Base-by-base conservation (phyloP, 1,140 invertebrate genomes). In the Drosophila carrolli region DNA sequence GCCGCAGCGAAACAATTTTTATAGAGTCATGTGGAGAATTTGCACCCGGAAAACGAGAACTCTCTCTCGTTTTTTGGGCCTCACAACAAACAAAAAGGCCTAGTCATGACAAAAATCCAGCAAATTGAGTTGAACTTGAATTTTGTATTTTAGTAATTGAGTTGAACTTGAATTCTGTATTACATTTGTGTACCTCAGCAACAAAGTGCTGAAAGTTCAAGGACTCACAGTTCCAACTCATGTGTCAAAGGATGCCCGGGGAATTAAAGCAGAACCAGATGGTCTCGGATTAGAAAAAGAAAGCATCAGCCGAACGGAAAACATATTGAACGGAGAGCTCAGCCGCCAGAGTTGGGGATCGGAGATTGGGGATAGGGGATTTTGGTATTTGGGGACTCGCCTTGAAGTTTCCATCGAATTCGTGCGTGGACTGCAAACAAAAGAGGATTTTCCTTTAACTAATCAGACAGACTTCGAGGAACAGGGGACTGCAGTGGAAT, bases 381-480 rank as follows among this genome's bases (percentile, higher is more conserved):
- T 38, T 19, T 37, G 44, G n/a, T 38, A 56, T 51, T 27, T 43
- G 48, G 56, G 43, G 38, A 35, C 54, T 53, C 47, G 47, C 35
- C 65, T 43, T 62, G 37, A 74, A 73, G 67, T 66, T 77, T 23
- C 50, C 59, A 51, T 71, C 58, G 68, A 70, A 35, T 68, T 51
- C 60, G 78, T 79, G 82, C 82, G 83, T 86, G 83, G 73, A 62
- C 75, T 79, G 71, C 76, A 75, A 88, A 63, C 57, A 74, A 79
- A 86, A 73, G 73, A 50, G 59, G 72, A 57, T 77, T 74, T 47
- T 38, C 32, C 16, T n/a, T 6, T 2, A 14, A 48, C 58, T 73
- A 77, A 77, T 77, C 56, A 76, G 53, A 11, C 67, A 3, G 37
- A 58, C 27, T 37, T 37, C 13, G 32, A 11, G 65, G 6, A 2